These are phyloP conservation scores for Macquaria ambigua DNA, from an alignment of 2,113 vertebrate genomes.

Conservation along the genomic window DNA sequence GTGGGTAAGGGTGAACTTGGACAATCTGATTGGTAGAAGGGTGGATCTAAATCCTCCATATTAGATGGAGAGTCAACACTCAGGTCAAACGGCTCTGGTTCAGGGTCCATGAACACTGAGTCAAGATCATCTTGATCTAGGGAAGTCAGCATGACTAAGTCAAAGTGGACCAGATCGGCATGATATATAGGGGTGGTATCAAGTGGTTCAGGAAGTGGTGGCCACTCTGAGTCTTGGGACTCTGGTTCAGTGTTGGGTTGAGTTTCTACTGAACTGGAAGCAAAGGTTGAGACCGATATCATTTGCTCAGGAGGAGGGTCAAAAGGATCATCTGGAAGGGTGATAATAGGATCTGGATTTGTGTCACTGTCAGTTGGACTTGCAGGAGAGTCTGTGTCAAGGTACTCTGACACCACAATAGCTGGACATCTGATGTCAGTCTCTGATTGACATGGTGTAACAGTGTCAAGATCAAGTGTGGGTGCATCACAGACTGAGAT, in stretches of 20 bases:
- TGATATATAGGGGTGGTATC: slow-evolving; percentile 75
- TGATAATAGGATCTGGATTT: slow-evolving; percentile 61
- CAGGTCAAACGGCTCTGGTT: slow-evolving; percentile 76
- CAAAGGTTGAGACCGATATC: slow-evolving; percentile 28
- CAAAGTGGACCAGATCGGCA: slow-evolving; percentile 82
- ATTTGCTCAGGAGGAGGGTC: slow-evolving; percentile 47
- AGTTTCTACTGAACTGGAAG: slow-evolving; percentile 46
- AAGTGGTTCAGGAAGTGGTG: slow-evolving; percentile 82
- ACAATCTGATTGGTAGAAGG: slow-evolving; percentile 58
- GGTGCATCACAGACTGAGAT: slow-evolving; percentile 19
- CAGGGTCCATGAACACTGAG: slow-evolving; percentile 82
- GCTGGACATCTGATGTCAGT: slow-evolving; percentile 58
- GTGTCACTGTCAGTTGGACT: slow-evolving; percentile 66
- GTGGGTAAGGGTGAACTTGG: slow-evolving; percentile 46
- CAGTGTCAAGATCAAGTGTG: slow-evolving; percentile 18
- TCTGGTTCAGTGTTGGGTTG: slow-evolving; percentile 56
- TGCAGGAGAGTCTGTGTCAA: slow-evolving; percentile 56
- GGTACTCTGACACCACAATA: slow-evolving; percentile 78
- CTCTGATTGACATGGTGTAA: slow-evolving; percentile 22
- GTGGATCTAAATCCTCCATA: slow-evolving; percentile 64
- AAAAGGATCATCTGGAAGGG: slow-evolving; percentile 58
- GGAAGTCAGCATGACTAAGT: slow-evolving; percentile 83
- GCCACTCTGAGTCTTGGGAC: slow-evolving; percentile 76
- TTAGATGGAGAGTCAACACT: slow-evolving; percentile 67
- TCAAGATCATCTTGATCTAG: slow-evolving; percentile 83